Evolutionary conservation across 1,140 invertebrate genomes (phyloP), one percentile per base, ranked within the genome.

Genomic region (Thaumetopoea pityocampa): DNA sequence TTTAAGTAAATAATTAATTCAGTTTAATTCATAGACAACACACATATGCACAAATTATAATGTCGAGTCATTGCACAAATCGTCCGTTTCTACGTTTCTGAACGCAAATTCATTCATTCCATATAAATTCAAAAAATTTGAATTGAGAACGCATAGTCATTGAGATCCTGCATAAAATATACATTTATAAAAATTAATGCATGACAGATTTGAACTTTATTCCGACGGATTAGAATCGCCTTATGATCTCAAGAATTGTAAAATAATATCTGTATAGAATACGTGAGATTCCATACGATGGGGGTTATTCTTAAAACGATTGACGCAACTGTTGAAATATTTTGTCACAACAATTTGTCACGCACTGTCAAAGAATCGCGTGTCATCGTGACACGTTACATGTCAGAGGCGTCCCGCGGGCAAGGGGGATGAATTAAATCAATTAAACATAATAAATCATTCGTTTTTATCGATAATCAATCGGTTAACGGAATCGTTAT

Each of bases 301-400:
- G 57, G 53, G 60, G 61, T 56, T 63, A 51, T 56, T 65, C 32
- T 49, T 41, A 40, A 40, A 54, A 51, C 27, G 49, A 58, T 74
- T 78, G 68, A 78, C 58, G 67, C 67, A 76, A 78, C 70, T 83
- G 76, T 77, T 83, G 76, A 83, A 83, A 83, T 83, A 80, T 83
- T 83, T 80, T 80, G 79, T 83, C 79, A 83, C 60, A 80, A 79
- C 71, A 80, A 83, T 83, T 83, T 70, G 79, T 83, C 72, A 83
- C 52, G 76, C 61, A 44, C 60, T 74, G 74, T 78, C 74, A 65
- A 38, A 63, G 68, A 74, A 44, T 53, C 46, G 68, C 68, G 33
- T 54, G 79, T 83, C 79, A 83, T 24, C 51, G 45, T 73, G 71
- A 76, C 64, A 51, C 42, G 49, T 42, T 49, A 50, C 42, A 55